These are phyloP conservation scores for Vidua macroura DNA, from an alignment of 2,113 vertebrate species.

Conservation along the genomic window DNA sequence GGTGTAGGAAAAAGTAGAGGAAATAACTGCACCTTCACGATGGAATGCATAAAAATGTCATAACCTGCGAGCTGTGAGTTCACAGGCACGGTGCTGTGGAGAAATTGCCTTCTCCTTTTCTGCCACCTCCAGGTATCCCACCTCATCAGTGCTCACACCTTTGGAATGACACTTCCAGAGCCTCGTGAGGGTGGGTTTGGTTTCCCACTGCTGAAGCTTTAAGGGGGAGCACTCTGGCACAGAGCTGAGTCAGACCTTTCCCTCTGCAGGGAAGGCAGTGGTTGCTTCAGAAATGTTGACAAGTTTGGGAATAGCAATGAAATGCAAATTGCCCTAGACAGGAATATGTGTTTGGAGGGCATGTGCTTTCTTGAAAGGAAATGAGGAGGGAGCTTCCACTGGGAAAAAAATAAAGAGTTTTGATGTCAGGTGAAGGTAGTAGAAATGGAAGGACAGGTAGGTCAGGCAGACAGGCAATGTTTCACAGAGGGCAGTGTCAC, in stretches of 20 bases:
- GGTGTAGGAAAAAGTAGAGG: neutral
- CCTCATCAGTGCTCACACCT: neutral
- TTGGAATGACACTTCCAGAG: neutral
- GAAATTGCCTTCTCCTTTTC: neutral
- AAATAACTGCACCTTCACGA: neutral
- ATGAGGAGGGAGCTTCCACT: neutral
- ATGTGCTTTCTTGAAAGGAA: neutral
- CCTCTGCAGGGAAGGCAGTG: neutral
- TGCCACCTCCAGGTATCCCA: neutral
- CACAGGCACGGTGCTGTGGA: neutral
- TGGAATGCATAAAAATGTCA: neutral
- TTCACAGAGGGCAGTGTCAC: neutral
- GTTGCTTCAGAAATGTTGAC: neutral
- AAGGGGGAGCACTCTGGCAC: neutral
- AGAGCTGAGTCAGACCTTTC: neutral
- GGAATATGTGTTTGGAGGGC: neutral
- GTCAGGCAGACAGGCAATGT: neutral
- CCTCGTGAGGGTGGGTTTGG: neutral
- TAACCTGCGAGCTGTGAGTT: neutral
- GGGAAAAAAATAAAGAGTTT: neutral
- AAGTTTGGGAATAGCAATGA: neutral
- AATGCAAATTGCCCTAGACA: constrained; percentile 14
- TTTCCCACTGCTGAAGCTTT: neutral
- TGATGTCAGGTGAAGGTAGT: neutral
- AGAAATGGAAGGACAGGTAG: neutral